phyloP scores from a whole-genome alignment of 2,797 vertebrate species.

The Etheostoma nigrum region DNA sequence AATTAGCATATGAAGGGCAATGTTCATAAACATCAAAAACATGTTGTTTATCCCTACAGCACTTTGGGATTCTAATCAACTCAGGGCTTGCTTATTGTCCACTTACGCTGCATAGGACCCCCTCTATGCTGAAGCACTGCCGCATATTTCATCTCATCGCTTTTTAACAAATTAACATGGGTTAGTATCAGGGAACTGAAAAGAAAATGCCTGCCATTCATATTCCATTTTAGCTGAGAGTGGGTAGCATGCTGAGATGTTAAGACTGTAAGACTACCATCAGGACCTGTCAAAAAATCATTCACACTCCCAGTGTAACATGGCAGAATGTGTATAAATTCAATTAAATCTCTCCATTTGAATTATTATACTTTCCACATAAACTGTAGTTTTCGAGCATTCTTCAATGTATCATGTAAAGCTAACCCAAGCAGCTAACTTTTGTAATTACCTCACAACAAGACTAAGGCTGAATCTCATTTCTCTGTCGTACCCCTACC shows the following conservation, averaged over 20 bases:
- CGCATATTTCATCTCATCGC: constrained; percentile 34
- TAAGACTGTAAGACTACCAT: constrained; percentile 21
- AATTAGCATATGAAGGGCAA: constrained; percentile 63
- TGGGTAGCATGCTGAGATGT: constrained; percentile 10
- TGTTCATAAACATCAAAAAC: constrained; percentile 55
- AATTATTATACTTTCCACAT: not conserved
- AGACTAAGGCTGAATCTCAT: too few species aligned
- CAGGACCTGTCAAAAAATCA: constrained; percentile 16
- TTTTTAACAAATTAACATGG: constrained; percentile 28
- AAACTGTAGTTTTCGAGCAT: constrained; percentile 10
- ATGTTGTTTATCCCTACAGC: constrained; percentile 62
- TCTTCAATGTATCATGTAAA: not conserved
- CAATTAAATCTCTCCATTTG: not conserved
- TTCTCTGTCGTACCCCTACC: too few species aligned
- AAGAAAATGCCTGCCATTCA: constrained; percentile 8
- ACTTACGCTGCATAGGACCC: constrained; percentile 46
- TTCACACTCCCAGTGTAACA: constrained; percentile 9
- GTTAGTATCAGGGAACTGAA: constrained; percentile 18
- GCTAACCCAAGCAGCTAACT: not conserved
- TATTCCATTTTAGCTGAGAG: constrained; percentile 22
- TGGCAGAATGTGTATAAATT: not conserved
- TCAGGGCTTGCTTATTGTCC: constrained; percentile 38
- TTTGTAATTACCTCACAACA: constrained; percentile 14
- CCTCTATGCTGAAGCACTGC: constrained; percentile 37
- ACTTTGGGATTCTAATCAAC: constrained; percentile 49